Evolutionary conservation across 2,113 vertebrate species (phyloP).

Genomic region (Ginglymostoma cirratum): DNA sequence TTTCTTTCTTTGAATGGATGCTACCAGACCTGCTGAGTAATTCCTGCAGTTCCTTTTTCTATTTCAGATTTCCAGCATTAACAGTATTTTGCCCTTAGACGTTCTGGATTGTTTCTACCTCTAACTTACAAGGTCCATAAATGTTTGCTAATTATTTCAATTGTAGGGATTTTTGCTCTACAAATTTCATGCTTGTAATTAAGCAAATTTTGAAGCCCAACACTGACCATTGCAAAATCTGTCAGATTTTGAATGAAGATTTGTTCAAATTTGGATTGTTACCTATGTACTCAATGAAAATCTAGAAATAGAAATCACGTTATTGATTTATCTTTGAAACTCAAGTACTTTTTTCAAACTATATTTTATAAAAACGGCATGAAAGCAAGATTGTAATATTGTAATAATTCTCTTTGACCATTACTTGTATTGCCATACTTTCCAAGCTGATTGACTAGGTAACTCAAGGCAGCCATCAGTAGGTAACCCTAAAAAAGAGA

Average conservation of each 20-base stretch:
- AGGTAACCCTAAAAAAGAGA: neutral
- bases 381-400: neutral
- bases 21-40: too few relatives aligned
- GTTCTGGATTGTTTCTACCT: neutral
- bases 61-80: too few relatives aligned
- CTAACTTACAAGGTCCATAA: neutral
- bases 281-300: neutral
- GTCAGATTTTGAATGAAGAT: neutral
- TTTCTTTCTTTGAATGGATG: too few relatives aligned
- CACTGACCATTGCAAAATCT: too few relatives aligned
- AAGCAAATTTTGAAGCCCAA: neutral
- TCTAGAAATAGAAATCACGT: neutral
- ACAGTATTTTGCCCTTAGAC: too few relatives aligned
- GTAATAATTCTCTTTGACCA: neutral
- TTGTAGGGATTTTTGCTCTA: neutral
- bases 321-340: neutral
- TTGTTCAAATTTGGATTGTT: neutral
- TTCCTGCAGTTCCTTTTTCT: too few relatives aligned
- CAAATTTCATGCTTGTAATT: neutral
- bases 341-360: neutral
- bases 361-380: neutral
- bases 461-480: neutral
- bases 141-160: neutral
- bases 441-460: neutral
- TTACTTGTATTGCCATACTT: neutral